phyloP scores from a whole-genome alignment of 2,113 vertebrate species.

The Mirza zaza region DNA sequence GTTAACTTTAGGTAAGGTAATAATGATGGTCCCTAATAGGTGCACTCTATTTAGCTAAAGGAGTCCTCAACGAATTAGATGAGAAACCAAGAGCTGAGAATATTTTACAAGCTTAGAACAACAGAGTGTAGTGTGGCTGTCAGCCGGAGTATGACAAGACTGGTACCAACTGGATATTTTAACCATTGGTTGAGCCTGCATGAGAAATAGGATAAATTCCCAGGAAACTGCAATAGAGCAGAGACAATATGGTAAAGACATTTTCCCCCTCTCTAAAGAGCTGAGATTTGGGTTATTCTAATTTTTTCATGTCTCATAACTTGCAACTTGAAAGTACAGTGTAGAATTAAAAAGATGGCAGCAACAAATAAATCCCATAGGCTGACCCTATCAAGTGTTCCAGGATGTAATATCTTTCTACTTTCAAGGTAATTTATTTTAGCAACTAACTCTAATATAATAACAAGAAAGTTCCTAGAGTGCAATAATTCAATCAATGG shows the following conservation, averaged over 20 bases:
- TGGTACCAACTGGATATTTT: constrained; percentile 72
- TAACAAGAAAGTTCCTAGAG: not conserved
- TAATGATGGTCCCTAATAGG: constrained; percentile 17
- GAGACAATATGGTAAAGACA: constrained; percentile 56
- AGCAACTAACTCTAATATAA: not conserved
- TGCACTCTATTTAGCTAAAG: not conserved
- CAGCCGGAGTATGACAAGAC: constrained; percentile 59
- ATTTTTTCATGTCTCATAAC: not conserved
- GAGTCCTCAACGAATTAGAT: constrained; percentile 52
- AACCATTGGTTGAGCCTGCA: constrained; percentile 72
- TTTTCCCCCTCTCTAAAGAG: constrained; percentile 31
- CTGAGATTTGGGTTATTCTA: constrained; percentile 25
- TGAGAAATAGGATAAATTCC: constrained; percentile 71
- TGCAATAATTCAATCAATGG: not conserved
- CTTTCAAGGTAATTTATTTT: constrained; percentile 16
- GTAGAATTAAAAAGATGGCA: not conserved
- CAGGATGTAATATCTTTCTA: not conserved
- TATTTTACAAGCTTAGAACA: constrained; percentile 64
- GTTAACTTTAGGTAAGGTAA: not conserved
- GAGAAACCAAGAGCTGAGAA: constrained; percentile 41
- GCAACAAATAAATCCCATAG: not conserved
- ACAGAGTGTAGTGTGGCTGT: constrained; percentile 52
- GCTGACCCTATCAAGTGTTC: not conserved
- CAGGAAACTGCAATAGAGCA: constrained; percentile 65
- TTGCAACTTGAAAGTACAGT: constrained; percentile 38